Percentiles rank a stretch among this genome's conserved stretches.
Evolutionary conservation across 2,888 invertebrate genomes (phyloP).

Genomic region (Tipula vernalis): DNA sequence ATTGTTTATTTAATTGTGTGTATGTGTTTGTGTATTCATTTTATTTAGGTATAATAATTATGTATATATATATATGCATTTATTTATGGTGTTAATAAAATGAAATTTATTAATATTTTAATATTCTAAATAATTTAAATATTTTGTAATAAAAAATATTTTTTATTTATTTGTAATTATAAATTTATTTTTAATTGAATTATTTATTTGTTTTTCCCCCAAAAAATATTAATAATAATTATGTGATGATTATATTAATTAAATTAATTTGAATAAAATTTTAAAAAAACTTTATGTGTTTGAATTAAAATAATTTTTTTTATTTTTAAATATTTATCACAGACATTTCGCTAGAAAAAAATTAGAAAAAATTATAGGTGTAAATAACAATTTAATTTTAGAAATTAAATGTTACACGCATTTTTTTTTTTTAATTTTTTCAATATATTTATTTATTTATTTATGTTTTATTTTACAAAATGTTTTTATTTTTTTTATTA

Average conservation of each 20-base stretch:
- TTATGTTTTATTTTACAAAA: background rate
- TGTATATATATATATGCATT: background rate
- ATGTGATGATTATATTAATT: background rate
- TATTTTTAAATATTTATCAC: slow-evolving; percentile 10
- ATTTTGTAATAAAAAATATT: background rate
- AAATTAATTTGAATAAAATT: background rate
- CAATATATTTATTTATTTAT: background rate
- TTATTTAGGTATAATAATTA: background rate
- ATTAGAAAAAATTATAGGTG: background rate
- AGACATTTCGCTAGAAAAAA: slow-evolving; percentile 5
- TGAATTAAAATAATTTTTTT: background rate
- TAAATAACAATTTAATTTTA: background rate
- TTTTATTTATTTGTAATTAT: background rate
- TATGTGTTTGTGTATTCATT: background rate
- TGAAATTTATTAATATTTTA: background rate
- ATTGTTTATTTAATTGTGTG: background rate
- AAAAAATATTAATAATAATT: background rate
- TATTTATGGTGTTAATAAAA: background rate
- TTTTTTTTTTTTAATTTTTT: background rate
- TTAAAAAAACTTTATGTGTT: background rate
- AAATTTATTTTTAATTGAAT: background rate
- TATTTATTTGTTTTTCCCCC: background rate
- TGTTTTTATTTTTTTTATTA: background rate
- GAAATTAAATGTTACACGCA: background rate
- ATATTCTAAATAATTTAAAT: background rate